These are phyloP conservation scores for Mastomys natalensis DNA, from an alignment of 2,113 vertebrate species.

Conservation along the genomic window DNA sequence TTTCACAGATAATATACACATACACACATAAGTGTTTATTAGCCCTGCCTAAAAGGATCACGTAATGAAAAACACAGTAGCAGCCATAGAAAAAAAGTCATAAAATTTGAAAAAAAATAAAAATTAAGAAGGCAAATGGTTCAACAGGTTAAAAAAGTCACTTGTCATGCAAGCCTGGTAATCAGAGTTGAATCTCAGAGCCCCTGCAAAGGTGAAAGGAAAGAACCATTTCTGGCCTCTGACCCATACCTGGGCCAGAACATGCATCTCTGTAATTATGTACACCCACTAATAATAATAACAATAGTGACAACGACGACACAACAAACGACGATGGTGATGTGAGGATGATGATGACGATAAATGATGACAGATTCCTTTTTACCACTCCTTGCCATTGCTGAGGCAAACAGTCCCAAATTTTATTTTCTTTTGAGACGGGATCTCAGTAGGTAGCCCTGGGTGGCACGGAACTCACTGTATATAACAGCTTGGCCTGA, in stretches of 20 bases:
- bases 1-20: neutral
- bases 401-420: neutral
- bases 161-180: neutral
- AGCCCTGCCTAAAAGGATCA: neutral
- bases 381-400: neutral
- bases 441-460: neutral
- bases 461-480: neutral
- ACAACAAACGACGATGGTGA: neutral
- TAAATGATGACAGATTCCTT: neutral
- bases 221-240: neutral
- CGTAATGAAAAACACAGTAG: neutral
- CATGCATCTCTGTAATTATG: too few relatives aligned
- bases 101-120: neutral
- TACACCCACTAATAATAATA: neutral
- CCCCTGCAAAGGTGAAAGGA: neutral
- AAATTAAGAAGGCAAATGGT: neutral
- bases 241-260: too few relatives aligned
- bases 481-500: neutral
- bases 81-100: neutral
- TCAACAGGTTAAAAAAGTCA: neutral
- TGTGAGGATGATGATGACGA: too few relatives aligned
- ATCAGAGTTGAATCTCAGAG: neutral
- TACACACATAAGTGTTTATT: neutral
- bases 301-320: neutral
- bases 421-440: neutral